These are phyloP conservation scores for Molanna angustata DNA, from an alignment of 2,888 invertebrate genomes.

Conservation along the genomic window DNA sequence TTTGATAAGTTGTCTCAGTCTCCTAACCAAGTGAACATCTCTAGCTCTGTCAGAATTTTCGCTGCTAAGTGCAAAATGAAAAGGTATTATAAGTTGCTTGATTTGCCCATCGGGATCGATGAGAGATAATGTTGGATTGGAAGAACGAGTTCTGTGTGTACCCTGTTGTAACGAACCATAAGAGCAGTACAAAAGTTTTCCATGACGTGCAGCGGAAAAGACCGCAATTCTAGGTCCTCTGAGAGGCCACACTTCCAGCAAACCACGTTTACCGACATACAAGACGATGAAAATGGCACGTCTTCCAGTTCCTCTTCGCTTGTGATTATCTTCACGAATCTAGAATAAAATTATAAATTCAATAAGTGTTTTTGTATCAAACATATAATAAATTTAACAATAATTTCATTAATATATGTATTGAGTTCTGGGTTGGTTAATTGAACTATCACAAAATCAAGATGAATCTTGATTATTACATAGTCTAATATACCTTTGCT, in stretches of 20 bases:
- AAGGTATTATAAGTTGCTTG: slow-evolving; percentile 83
- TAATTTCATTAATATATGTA: no score
- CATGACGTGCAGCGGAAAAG: slow-evolving; percentile 85
- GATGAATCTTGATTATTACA: no score
- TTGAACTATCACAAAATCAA: no score
- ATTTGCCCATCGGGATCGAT: slow-evolving; percentile 81
- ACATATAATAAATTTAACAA: no score
- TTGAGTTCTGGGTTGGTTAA: no score
- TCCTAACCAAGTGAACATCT: slow-evolving; percentile 82
- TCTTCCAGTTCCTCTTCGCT: slow-evolving; percentile 46
- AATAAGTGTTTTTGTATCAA: no score
- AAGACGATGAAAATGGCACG: slow-evolving; percentile 83
- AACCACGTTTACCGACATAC: slow-evolving; percentile 88
- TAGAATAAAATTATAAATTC: no score
- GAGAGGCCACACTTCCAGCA: slow-evolving; percentile 90
- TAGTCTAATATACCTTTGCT: no score
- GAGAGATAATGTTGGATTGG: slow-evolving; percentile 68
- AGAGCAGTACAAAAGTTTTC: slow-evolving; percentile 74
- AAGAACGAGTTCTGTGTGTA: slow-evolving; percentile 44
- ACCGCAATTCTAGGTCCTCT: slow-evolving; percentile 89
- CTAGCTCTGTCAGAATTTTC: slow-evolving; percentile 83
- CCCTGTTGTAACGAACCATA: slow-evolving; percentile 64
- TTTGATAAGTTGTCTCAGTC: slow-evolving; percentile 66
- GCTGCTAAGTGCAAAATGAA: slow-evolving; percentile 85
- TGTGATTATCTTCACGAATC: slow-evolving; percentile 49